phyloP scores from a whole-genome alignment of 2,113 vertebrate species.

The Aramus guarauna region DNA sequence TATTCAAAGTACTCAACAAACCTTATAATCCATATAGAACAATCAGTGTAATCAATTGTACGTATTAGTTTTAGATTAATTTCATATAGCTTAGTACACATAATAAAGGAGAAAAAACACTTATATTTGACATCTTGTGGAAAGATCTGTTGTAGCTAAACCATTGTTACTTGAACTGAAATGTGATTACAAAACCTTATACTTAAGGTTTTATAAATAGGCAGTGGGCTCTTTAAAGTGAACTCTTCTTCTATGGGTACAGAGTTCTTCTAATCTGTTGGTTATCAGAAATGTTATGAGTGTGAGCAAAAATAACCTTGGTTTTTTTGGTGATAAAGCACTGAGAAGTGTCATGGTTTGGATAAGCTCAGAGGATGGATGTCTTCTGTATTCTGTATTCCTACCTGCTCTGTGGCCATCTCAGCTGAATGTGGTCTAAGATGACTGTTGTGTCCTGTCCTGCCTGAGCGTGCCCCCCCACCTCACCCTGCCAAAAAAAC shows the following conservation, averaged over 20 bases:
- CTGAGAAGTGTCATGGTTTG: not conserved
- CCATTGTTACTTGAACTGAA: not conserved
- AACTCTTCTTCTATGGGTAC: not conserved
- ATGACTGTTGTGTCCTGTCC: not conserved
- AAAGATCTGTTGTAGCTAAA: not conserved
- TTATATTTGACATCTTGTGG: not conserved
- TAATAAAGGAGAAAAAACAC: not conserved
- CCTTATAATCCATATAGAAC: not conserved
- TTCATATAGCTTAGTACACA: not conserved
- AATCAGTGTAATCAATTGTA: not conserved
- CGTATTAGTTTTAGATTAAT: not conserved
- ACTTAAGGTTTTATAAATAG: not conserved
- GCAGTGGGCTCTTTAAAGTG: not conserved
- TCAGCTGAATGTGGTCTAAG: not conserved
- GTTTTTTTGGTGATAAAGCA: not conserved
- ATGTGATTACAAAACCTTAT: not conserved
- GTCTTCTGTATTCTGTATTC: not conserved
- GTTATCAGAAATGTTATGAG: not conserved
- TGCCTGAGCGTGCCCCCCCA: no score
- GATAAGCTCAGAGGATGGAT: not conserved
- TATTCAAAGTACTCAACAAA: not conserved
- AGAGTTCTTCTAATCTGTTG: not conserved
- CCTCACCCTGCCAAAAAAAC: no score
- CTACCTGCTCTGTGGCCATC: not conserved
- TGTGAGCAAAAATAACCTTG: not conserved